A percentile compares a stretch with the other conserved stretches of the same genome.
These are phyloP conservation scores for Enteromius unitaeniatus DNA, from an alignment of 2,797 vertebrate species.

Conservation along the genomic window DNA sequence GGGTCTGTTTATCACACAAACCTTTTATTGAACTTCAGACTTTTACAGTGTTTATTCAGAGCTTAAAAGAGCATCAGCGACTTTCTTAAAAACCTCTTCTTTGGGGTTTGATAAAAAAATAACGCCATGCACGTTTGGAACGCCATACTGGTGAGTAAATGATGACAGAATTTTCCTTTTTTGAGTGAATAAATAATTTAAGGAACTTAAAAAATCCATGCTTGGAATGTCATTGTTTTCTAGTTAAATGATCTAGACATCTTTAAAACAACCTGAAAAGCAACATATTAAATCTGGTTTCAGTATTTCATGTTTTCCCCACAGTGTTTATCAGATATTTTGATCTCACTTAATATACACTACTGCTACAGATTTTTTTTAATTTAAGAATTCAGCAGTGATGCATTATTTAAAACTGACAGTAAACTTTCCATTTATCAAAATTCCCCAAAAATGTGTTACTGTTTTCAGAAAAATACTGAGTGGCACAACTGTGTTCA, in stretches of 20 bases:
- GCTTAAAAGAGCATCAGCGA: conserved; percentile 12
- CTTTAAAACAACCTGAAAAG: not conserved
- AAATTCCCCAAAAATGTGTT: not conserved
- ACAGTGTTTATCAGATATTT: not conserved
- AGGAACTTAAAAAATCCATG: not conserved
- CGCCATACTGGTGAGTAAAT: not conserved
- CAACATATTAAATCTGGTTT: not conserved
- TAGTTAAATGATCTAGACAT: not conserved
- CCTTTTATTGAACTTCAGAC: not conserved
- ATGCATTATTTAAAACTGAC: not conserved
- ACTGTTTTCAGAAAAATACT: not conserved
- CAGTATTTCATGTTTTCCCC: not conserved
- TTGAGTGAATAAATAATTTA: not conserved
- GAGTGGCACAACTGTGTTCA: not conserved
- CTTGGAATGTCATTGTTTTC: not conserved
- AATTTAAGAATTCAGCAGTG: not conserved
- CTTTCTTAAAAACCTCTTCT: not conserved
- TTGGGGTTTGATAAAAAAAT: not conserved
- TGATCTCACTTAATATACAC: not conserved
- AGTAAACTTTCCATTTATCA: not conserved
- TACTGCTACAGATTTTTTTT: not conserved
- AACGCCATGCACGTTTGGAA: not conserved
- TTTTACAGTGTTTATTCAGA: not conserved
- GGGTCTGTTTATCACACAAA: conserved; percentile 4
- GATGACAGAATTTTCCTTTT: not conserved